phyloP scores from a whole-genome alignment of 2,888 invertebrate species.

The Euplagia quadripunctaria region DNA sequence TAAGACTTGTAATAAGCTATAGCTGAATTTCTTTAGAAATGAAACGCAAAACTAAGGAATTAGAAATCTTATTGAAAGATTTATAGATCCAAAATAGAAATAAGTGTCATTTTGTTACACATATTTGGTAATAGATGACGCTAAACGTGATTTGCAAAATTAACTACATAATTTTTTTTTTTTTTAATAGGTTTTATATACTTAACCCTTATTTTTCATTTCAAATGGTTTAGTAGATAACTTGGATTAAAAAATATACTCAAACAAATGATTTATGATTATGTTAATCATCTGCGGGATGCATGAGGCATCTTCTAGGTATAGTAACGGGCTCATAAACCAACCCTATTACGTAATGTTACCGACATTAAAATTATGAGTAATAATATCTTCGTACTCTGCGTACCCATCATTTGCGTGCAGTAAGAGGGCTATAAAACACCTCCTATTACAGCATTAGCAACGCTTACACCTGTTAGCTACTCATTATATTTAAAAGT shows the following conservation, averaged over 20 bases:
- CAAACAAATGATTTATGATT: slow-evolving; percentile 1
- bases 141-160: not conserved
- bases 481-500: not conserved
- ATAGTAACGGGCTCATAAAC: not conserved
- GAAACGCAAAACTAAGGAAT: not conserved
- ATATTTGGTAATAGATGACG: not conserved
- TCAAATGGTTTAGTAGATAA: too few species aligned
- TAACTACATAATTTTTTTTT: not conserved
- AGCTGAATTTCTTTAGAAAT: not conserved
- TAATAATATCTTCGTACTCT: slow-evolving; percentile 4
- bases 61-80: not conserved
- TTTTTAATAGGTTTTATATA: too few species aligned
- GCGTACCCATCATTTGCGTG: slow-evolving; percentile 4
- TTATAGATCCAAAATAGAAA: too few species aligned
- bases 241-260: too few species aligned
- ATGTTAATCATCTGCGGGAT: not conserved
- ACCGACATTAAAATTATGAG: slow-evolving; percentile 20
- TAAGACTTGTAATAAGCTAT: not conserved
- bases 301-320: not conserved
- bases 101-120: not conserved
- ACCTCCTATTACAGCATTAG: slow-evolving; percentile 8
- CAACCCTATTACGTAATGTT: slow-evolving; percentile 1
- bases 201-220: too few species aligned
- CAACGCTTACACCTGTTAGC: not conserved
- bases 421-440: slow-evolving; percentile 9